Evolutionary conservation across 1,140 invertebrate species (phyloP), one percentile per base, ranked within the genome.

Genomic region (Formica exsecta): DNA sequence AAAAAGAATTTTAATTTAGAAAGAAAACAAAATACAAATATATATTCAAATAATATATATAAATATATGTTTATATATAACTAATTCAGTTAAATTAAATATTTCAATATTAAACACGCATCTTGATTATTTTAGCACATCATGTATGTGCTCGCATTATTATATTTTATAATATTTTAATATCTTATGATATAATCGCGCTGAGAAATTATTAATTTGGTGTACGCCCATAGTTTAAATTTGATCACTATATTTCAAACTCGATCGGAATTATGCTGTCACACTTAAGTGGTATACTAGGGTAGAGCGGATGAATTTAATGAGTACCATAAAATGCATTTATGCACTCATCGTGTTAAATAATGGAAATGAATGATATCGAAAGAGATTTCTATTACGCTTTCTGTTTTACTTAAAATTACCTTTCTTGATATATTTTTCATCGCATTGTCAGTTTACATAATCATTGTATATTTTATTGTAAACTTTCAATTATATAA

Each of bases 301-400:
- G 54, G 54, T 74, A 83, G 79, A 81, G 25, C 66, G 68, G 54
- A 81, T 59, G 79, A 83, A 62, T 29, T 38, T 83, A 83, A 83
- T 74, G 68, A 83, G 38, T 22, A 8, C 19, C 38, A 74, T 83
- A 61, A 83, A 61, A 74, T 59, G 38, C 68, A 83, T 83, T 83
- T 83, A 74, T 74, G 68, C 70, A 73, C 48, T 83, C 68, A n/a
- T 73, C 79, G 48, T 6, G 54, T 62, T 74, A 74, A 83, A 62
- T 83, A 83, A 83, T 73, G 38, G 29, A 81, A 70, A 73, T 41
- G 25, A 83, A 48, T 71, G 68, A 74, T 71, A 74, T 73, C 68
- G 25, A 83, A 73, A 48, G n/a, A 61, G n/a, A 61, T 74, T 74
- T 74, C 54, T 44, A 36, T 22, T 36, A 29, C 22, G 19, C 76